Evolutionary conservation across 2,797 vertebrate genomes (phyloP).

Genomic region (Picus viridis): DNA sequence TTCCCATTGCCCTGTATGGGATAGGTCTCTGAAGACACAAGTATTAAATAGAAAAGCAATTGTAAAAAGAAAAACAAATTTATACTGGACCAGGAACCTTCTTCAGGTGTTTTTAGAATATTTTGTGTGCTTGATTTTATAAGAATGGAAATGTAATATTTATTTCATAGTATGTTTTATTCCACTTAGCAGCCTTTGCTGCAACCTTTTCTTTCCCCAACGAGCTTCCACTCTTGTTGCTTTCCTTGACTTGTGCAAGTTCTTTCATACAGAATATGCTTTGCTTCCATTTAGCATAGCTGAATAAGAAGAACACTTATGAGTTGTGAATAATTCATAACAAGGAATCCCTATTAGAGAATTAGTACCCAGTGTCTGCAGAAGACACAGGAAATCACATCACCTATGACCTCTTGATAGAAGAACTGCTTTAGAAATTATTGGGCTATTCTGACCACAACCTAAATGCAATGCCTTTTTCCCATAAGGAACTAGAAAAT

Average conservation of each 20-base stretch:
- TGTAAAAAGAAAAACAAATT: not conserved
- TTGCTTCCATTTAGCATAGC: not conserved
- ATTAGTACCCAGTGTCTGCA: not conserved
- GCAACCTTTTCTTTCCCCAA: not conserved
- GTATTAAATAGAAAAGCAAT: not conserved
- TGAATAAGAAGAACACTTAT: not conserved
- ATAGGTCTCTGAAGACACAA: not conserved
- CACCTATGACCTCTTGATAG: constrained; percentile 16
- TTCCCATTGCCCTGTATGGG: not conserved
- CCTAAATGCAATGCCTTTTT: constrained; percentile 32
- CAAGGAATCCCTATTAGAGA: not conserved
- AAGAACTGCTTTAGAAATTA: constrained; percentile 37
- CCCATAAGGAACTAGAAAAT: constrained; percentile 36
- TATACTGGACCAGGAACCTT: not conserved
- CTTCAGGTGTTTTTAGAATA: not conserved
- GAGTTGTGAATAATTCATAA: constrained; percentile 30
- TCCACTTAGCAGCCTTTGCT: constrained; percentile 8
- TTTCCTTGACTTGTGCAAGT: not conserved
- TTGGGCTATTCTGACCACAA: constrained; percentile 46
- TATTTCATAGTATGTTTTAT: constrained; percentile 24
- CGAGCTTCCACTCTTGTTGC: not conserved
- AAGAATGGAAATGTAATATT: not conserved
- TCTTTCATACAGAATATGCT: not conserved
- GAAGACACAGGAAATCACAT: constrained; percentile 24
- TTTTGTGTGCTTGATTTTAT: not conserved